Evolutionary conservation across 2,888 invertebrate genomes (phyloP).

Genomic region (Nomada ferruginata): DNA sequence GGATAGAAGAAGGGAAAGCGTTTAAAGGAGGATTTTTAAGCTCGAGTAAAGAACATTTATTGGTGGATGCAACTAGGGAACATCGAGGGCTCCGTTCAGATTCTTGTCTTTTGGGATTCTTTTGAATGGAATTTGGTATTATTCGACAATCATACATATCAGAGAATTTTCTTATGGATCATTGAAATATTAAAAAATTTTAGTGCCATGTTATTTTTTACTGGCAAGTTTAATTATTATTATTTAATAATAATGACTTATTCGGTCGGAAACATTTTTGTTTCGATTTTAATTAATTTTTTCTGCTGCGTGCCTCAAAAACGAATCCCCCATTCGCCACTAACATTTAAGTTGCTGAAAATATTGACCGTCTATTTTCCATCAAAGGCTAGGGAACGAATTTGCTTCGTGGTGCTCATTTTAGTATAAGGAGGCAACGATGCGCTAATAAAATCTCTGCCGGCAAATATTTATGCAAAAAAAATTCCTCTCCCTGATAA

Average conservation of each 20-base stretch:
- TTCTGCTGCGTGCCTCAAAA: not conserved
- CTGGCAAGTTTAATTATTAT: no score
- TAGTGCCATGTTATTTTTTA: no score
- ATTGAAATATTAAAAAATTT: no score
- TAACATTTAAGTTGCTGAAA: not conserved
- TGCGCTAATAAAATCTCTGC: constrained; percentile 14
- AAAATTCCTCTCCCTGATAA: not conserved
- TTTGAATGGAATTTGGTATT: no score
- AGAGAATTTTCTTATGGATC: no score
- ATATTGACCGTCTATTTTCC: not conserved
- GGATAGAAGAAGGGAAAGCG: no score
- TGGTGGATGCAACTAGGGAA: no score
- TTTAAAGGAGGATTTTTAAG: no score
- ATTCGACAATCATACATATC: no score
- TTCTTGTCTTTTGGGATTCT: no score
- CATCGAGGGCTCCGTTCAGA: no score
- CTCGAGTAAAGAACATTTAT: no score
- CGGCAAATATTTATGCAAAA: constrained; percentile 1
- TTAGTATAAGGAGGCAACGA: not conserved
- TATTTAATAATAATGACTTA: not conserved
- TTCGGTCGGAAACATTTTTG: not conserved
- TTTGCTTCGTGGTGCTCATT: not conserved
- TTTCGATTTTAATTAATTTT: not conserved
- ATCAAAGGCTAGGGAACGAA: not conserved
- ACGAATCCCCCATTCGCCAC: not conserved